Evolutionary conservation across 2,797 vertebrate species (phyloP).

Genomic region (Gobionotothen gibberifrons): DNA sequence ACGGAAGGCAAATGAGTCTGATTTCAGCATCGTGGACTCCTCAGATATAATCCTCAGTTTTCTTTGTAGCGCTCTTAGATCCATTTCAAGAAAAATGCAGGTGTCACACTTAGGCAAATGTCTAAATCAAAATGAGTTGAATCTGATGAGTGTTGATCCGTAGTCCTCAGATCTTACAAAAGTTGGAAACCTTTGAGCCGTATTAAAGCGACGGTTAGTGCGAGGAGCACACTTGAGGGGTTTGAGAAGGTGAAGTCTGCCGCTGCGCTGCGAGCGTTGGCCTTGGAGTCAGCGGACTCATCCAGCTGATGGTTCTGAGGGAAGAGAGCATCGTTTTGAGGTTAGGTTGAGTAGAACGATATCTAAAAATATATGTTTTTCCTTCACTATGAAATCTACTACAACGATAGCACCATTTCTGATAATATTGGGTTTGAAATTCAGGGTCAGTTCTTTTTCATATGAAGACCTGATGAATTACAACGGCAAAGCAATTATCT

Average conservation of each 20-base stretch:
- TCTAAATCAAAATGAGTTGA: constrained; percentile 43
- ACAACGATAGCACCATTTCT: background rate
- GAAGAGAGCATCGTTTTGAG: constrained; percentile 15
- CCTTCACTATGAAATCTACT: background rate
- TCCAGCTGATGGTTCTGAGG: constrained; percentile 78
- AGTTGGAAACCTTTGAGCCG: constrained; percentile 23
- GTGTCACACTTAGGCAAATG: constrained; percentile 41
- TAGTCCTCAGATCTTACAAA: constrained; percentile 49
- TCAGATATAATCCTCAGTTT: constrained; percentile 34
- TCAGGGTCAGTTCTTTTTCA: background rate
- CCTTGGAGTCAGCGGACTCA: constrained; percentile 74
- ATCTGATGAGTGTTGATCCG: constrained; percentile 13
- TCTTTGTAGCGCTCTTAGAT: constrained; percentile 32
- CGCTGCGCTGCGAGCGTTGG: constrained; percentile 74
- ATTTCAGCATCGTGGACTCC: constrained; percentile 40
- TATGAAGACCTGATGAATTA: no score
- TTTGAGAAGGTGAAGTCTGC: constrained; percentile 25
- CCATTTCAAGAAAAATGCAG: constrained; percentile 29
- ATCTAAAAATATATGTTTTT: background rate
- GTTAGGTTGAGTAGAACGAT: background rate
- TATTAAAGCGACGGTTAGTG: constrained; percentile 49
- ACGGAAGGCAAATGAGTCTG: constrained; percentile 45
- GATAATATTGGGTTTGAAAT: background rate
- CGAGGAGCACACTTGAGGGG: constrained; percentile 51
- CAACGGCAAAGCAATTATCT: background rate